A percentile compares a stretch with the other conserved stretches of the same genome.
Evolutionary conservation across 2,888 invertebrate genomes (phyloP).

Genomic region (Acleris sparsana): DNA sequence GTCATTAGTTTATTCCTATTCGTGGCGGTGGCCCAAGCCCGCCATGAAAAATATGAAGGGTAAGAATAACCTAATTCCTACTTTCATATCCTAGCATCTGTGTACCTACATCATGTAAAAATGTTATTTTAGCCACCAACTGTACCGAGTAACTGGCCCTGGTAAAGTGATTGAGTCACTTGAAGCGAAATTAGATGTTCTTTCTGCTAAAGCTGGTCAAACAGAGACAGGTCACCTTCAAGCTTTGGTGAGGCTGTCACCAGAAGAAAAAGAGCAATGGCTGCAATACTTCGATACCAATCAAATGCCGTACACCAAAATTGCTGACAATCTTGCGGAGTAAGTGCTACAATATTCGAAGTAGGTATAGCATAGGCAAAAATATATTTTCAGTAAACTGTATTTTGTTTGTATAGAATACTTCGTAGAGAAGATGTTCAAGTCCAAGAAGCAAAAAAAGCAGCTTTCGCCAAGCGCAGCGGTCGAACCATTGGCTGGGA

Average conservation of each 20-base stretch:
- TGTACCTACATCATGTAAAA: background rate
- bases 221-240: conserved; percentile 59
- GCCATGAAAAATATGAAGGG: conserved; percentile 77
- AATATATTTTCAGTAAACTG: background rate
- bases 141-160: conserved; percentile 63
- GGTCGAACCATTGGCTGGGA: conserved; percentile 67
- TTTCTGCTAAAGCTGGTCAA: conserved; percentile 60
- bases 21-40: conserved; percentile 53
- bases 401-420: conserved; percentile 50
- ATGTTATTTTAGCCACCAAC: conserved; percentile 59
- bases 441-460: conserved; percentile 47
- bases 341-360: conserved; percentile 46
- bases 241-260: conserved; percentile 63
- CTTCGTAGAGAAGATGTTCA: conserved; percentile 64
- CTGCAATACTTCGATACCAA: conserved; percentile 59
- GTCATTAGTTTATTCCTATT: conserved; percentile 55
- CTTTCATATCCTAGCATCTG: background rate
- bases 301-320: conserved; percentile 56
- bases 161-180: conserved; percentile 53
- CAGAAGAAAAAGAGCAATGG: conserved; percentile 65
- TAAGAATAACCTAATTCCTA: conserved; percentile 46
- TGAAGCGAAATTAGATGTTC: conserved; percentile 60
- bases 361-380: too few species aligned
- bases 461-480: conserved; percentile 47
- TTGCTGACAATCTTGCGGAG: conserved; percentile 70